Conservation (phyloP, 1,140 invertebrate genomes). For the Leptinotarsa lineolata region DNA sequence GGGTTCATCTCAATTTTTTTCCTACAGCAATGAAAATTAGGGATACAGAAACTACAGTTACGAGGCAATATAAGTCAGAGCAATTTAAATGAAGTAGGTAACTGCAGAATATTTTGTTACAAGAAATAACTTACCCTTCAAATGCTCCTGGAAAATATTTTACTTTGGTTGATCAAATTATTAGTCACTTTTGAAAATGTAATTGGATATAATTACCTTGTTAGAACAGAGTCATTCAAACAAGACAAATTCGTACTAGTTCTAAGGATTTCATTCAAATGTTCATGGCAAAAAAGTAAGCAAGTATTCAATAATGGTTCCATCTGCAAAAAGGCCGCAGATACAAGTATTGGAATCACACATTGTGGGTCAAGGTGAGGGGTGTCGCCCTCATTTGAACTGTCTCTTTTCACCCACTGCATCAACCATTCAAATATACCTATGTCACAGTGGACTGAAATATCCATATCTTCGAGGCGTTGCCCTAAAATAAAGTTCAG, state of each 20-base stretch:
- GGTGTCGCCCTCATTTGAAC: conserved; percentile 67
- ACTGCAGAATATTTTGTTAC: not conserved
- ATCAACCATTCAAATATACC: conserved; percentile 95
- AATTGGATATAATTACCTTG: conserved; percentile 59
- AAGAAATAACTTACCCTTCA: not conserved
- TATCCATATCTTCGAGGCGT: conserved; percentile 91
- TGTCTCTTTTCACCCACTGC: conserved; percentile 84
- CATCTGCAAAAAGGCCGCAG: conserved; percentile 94
- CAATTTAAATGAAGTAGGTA: not conserved
- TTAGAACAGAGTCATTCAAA: conserved; percentile 77
- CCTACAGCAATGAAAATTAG: too few species aligned
- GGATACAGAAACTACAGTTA: too few species aligned
- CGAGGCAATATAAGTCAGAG: too few species aligned
- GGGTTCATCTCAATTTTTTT: too few species aligned
- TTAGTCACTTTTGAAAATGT: not conserved
- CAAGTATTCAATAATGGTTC: conserved; percentile 82
- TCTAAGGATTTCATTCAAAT: conserved; percentile 79
- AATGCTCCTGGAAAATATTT: not conserved
- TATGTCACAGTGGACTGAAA: conserved; percentile 94
- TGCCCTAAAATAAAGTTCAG: conserved; percentile 60
- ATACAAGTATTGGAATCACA: conserved; percentile 89
- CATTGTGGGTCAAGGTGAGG: conserved; percentile 80
- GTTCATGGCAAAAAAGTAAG: conserved; percentile 76
- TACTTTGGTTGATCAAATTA: too few species aligned
- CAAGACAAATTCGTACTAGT: conserved; percentile 79